Evolutionary conservation across 2,113 vertebrate species (phyloP), one percentile per base, ranked within the genome.

Genomic region (Myodes glareolus): DNA sequence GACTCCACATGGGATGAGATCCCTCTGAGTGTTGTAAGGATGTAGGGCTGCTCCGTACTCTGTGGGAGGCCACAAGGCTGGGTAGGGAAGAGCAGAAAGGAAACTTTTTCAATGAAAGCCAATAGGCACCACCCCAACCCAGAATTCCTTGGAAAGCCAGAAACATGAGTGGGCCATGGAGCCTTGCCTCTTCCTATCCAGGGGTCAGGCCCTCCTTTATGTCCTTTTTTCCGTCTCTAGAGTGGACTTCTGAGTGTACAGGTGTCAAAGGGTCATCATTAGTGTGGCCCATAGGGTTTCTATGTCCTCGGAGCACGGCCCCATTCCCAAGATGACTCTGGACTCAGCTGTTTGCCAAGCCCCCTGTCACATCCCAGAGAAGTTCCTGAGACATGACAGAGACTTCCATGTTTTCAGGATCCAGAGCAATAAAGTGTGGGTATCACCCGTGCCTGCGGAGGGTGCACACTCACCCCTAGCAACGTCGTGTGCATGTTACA

Each of bases 401-500:
- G 11, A 61, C 25, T 70, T 29, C 78, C 55, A 36, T 72, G 58
- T 90, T 96, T 93, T 90, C 45, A 81, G 70, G 50, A 50, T 58
- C 68, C 68, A 90, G 94, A 73, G 61, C 80, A 97, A 75, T 73
- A 86, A 70, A 92, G 42, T n/a, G 17, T 80, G n/a, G 78, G 84
- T n/a, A 3, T 91, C 47, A 39, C 29, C 39, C 25, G 5, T n/a
- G 65, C 33, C 87, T 39, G 5, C 31, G 78, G 70, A 68, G 61
- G 52, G 77, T 50, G 0, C 16, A 61, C 68, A 75, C 81, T 97
- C 88, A 98, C 75, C 96, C 82, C 11, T 45, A 82, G 97, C 95
- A 96, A 95, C 96, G 75, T 96, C 80, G 0, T 97, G 88, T 98
- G 96, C 96, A 0, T 97, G 81, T 97, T 90, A 98, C 92, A 97